Base-by-base conservation (phyloP, 2,113 vertebrate species). In the Bucco capensis region DNA sequence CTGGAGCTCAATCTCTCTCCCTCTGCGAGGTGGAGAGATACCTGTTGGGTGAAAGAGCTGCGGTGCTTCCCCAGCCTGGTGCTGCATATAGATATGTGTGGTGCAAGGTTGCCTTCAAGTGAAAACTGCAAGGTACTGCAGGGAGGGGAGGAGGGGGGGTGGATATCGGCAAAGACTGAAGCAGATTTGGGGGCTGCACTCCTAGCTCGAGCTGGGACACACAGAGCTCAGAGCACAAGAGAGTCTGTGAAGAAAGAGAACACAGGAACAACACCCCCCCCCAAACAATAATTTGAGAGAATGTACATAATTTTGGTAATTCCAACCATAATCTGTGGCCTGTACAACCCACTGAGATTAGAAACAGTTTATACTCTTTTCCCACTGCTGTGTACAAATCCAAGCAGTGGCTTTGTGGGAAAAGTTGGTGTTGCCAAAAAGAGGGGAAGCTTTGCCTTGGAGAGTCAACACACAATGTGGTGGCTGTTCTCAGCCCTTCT, bases 71-170 rank as follows among this genome's bases (percentile, higher is more conserved):
- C 75, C 84, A n/a, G 47, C 18, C 35, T 8, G 10, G 30, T 9
- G 44, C 44, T 9, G 38, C 16, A 11, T 5, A 49, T 6, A 31
- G 86, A 28, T 46, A 65, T 93, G 62, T 13, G 33, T 83, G 96
- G 96, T 5, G 87, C 97, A 94, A 96, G 77, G 95, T 96, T 92
- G 97, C 97, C 97, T 97, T 95, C 97, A n/a, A 96, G 97, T 94
- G 97, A 91, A 69, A 62, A 23, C 38, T 40, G 19, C 33, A 13
- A 50, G 96, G 96, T 96, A 96, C 92, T 97, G 97, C 97, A 97
- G 93, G 66, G 35, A 24, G 49, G 54, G 75, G 69, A 66, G 66
- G 37, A 31, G 65, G 47, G 27, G 27, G 40, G 21, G 0, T 3
- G 76, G 62, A 1, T 17, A 3, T 12, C 24, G 8, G 60, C 50